Evolutionary conservation across 2,797 vertebrate genomes (phyloP), one percentile per base, ranked within the genome.

Genomic region (Trachurus trachurus): DNA sequence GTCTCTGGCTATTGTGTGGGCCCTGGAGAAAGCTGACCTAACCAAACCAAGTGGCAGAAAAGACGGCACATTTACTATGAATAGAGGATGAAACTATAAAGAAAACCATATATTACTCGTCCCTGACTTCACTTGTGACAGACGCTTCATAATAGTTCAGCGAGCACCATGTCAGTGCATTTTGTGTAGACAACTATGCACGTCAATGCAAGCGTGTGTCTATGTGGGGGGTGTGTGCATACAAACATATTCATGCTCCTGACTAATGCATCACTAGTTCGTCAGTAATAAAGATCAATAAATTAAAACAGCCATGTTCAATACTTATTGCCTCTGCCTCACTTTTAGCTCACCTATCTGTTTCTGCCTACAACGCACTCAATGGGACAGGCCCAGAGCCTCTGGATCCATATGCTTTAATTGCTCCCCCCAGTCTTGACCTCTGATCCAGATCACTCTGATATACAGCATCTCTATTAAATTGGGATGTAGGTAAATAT

Each of bases 401-500:
- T 74, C 86, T 86, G 77, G 92, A 95, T 96, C 94, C 84, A 93
- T 91, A 81, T 57, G 26, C 78, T 94, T 93, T 96, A 95, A 96
- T 95, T 96, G 95, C 92, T 95, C 94, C 94, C 93, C 83, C 78
- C 88, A 92, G 94, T 91, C 91, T 87, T 95, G 94, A 96, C 95
- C 95, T 94, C 89, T 95, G 92, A 90, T 91, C 94, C 89, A 88
- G 93, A 95, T 95, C 93, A 83, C 90, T 78, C 93, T 93, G 93
- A 96, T 95, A 94, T 90, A 94, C 91, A 93, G 88, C 88, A 82
- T 94, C 94, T 94, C 93, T 93, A 95, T 95, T 95, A 95, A 94
- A 94, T 93, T 83, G 76, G 92, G 94, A 94, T 95, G 93, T 94
- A 93, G 92, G 95, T 94, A 95, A 95, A 96, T 96, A 95, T 96